Evolutionary conservation across 2,113 vertebrate species (phyloP), one percentile per base, ranked within the genome.

Genomic region (Corythaixoides concolor): DNA sequence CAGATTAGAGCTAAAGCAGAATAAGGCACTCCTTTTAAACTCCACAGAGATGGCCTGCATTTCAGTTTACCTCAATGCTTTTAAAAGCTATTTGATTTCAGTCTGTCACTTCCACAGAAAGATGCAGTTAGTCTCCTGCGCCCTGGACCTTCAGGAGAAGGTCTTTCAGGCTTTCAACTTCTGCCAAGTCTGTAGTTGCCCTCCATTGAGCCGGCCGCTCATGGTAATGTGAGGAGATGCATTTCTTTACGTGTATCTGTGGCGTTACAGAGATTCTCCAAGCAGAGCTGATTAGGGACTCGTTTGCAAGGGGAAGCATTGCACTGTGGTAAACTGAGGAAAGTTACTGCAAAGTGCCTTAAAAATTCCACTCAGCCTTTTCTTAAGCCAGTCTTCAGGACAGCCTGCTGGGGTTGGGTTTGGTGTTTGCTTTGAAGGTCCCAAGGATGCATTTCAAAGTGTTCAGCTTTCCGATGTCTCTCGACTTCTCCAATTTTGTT

Each of bases 121-220:
- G 7, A 32, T 3, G 6, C 5, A 9, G 12, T 33, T 27, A 15
- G 18, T n/a, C 28, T 52, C 5, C 49, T 50, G 64, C 24, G 58
- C 30, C 28, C n/a, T 41, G 50, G 19, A n/a, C 49, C 37, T 50
- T 47, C 45, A 41, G 16, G 11, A n/a, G 26, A 53, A 77, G 69
- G 19, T 22, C 22, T 35, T 59, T 21, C 22, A 26, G 60, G 27
- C 47, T 27, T 53, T 50, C 58, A n/a, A 0, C 26, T 77, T 32
- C 30, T 85, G 17, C 62, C 15, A 28, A 7, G 67, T 9, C 41
- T 49, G 39, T 13, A 35, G 20, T 0, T 72, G 47, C 7, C 13
- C 12, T 49, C 28, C 0, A 28, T 0, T 1, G 2, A 33, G 41
- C 5, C 0, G 0, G 37, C 24, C 32, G 1, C 58, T 15, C 1